Base-by-base conservation (phyloP, 2,113 vertebrate genomes). In the Dipodomys merriami region DNA sequence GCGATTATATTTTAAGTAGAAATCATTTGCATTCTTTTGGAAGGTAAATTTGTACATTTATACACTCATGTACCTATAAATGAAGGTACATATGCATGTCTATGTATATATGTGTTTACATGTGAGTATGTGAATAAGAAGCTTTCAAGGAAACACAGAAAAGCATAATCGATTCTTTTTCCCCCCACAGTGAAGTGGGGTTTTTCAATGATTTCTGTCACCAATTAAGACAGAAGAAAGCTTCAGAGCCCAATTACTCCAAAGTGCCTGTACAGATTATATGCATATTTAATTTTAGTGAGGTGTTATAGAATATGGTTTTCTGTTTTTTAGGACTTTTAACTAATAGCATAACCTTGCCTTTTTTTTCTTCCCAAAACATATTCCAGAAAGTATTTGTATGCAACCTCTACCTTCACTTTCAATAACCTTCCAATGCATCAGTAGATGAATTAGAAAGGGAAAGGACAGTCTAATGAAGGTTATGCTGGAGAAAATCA, bases 291-390 rank as follows among this genome's bases (percentile, higher is more conserved):
- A 65, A 57, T 60, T 69, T 90, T 72, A 73, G 18, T 69, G 86
- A 78, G 2, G 0, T 33, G 49, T 57, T 5, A 80, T 30, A 1
- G 8, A 67, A 49, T 90, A 33, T 71, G 4, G n/a, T n/a, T n/a
- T n/a, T n/a, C n/a, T n/a, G n/a, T 72, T 76, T 81, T 57, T 67
- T 60, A 23, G 11, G 27, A 7, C 0, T 86, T 82, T 79, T 65
- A 81, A 49, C 12, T 71, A 86, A 78, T 73, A 12, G 0, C 0
- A 27, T 91, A 23, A 25, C 1, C 6, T 49, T 86, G 15, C 30
- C 11, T 81, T 86, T 68, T 83, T n/a, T 46, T 93, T 30, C 16
- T 27, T 73, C 2, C 73, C 82, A 76, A 90, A 93, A 93, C 46
- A 44, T 18, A 88, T 80, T n/a, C 23, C 13, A 86, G 62, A 80